Base-by-base conservation (phyloP, 2,888 invertebrate genomes). In the Galerucella nymphaeae region DNA sequence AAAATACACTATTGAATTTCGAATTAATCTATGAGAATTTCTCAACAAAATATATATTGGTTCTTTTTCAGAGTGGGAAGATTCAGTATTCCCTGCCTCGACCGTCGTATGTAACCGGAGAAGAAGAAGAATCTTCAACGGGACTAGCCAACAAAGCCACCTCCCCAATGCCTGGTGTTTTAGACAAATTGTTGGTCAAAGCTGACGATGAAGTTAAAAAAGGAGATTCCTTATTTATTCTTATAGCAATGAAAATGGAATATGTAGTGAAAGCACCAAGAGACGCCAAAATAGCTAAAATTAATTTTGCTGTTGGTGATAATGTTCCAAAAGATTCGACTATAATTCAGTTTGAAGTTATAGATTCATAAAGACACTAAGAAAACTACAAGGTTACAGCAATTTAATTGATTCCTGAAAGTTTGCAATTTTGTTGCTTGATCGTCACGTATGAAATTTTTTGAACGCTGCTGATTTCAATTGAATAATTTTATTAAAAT, bases 201-300 rank as follows among this genome's bases (percentile, higher is more conserved):
- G 88, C 90, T 30, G 98, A 97, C 0, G 94, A 97, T 81, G 84
- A 85, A 76, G 97, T 99, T 4, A 91, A 92, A 76, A 91, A 92
- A 84, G 98, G 98, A 0, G 97, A 99, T 84, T 93, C 95, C 0
- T 88, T 99, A 2, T 93, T 98, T 74, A 94, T 98, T 59, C 93
- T 99, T 83, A 97, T 98, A 77, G 99, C 99, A 0, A 99, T 99
- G 99, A 99, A 99, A 89, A 99, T 99, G 99, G 99, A 99, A 90
- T 94, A 98, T 85, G 93, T 97, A 14, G 93, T 99, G 14, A 94
- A 94, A 80, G 95, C 98, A 2, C 92, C 93, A 0, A 88, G 91
- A 59, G 91, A 93, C 83, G 97, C 95, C 62, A 90, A 88, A 8
- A 91, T 99, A 3, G 90, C 93, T 62, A 90, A 91, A 4, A 87